Evolutionary conservation across 2,888 invertebrate species (phyloP), one percentile per base, ranked within the genome.

Genomic region (Polyommatus iphigenia): DNA sequence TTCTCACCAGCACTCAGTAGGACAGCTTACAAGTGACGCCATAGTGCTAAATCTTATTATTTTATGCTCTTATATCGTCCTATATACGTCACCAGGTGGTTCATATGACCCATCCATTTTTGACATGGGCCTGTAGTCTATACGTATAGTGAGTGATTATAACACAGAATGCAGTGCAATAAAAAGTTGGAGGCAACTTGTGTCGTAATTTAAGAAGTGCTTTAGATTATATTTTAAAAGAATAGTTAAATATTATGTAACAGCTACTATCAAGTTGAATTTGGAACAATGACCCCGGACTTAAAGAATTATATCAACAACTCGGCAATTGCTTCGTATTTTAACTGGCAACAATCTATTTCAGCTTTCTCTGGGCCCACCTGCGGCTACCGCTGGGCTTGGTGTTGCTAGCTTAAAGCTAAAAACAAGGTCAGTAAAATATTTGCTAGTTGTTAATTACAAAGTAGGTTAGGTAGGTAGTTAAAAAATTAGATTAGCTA

Each of bases 281-380:
- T 73, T 73, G 41, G 46, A 46, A 41, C 41, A 73, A 73, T 73
- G 20, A 73, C 46, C 20, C 20, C 32, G 46, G 50, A 75, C 50
- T 75, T 75, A 75, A 75, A 75, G 75, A 75, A 54, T 54, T 54
- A 75, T 54, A 75, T 54, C 50, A 29, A 75, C 75, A 50, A 75
- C 75, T 75, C 75, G 54, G 50, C 50, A 75, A 75, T 50, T 75
- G 75, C 73, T 36, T 78, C 77, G 77, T 78, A 78, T 78, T 78
- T 78, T 78, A 78, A 78, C 73, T 79, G 78, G 78, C 82, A 79
- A 79, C 80, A 81, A 81, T 80, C 83, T 81, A 84, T 84, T 81
- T 79, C 83, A 81, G 79, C 76, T 62, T 77, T 71, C 76, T 71
- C 76, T 41, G 73, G 75, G 32, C 78, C 78, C 80, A 80, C 80